Conservation (phyloP, 1,140 invertebrate species). For the Cherax quadricarinatus region DNA sequence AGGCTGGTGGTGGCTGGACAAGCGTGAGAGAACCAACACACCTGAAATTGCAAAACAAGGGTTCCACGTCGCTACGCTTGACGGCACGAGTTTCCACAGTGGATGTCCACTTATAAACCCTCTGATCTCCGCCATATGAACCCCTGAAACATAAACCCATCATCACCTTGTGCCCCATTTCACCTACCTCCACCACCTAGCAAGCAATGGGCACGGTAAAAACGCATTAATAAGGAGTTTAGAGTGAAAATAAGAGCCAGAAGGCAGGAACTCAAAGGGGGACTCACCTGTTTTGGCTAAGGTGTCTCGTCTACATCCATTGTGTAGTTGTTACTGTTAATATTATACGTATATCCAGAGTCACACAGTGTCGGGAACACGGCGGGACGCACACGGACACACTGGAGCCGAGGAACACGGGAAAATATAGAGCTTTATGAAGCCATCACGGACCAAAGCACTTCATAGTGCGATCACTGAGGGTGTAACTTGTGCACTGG, state of each 20-base stretch:
- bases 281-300: neutral
- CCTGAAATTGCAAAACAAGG: neutral
- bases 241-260: too few relatives aligned
- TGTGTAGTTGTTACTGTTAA: neutral
- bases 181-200: too few relatives aligned
- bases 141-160: neutral
- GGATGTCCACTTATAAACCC: neutral
- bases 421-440: neutral
- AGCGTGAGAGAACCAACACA: neutral
- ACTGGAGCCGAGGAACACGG: neutral
- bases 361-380: neutral
- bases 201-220: too few relatives aligned
- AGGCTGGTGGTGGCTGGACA: too few relatives aligned
- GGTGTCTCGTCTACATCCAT: slow-evolving; percentile 2
- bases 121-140: slow-evolving; percentile 9
- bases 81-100: too few relatives aligned
- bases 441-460: slow-evolving; percentile 31
- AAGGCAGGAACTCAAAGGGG: neutral
- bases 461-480: slow-evolving; percentile 33
- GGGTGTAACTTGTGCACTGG: slow-evolving; percentile 56
- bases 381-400: neutral
- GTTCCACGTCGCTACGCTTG: neutral
- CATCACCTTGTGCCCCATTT: too few relatives aligned
- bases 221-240: too few relatives aligned
- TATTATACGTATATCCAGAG: neutral